Conservation (phyloP, 1,140 invertebrate species). For the Diabrotica undecimpunctata region DNA sequence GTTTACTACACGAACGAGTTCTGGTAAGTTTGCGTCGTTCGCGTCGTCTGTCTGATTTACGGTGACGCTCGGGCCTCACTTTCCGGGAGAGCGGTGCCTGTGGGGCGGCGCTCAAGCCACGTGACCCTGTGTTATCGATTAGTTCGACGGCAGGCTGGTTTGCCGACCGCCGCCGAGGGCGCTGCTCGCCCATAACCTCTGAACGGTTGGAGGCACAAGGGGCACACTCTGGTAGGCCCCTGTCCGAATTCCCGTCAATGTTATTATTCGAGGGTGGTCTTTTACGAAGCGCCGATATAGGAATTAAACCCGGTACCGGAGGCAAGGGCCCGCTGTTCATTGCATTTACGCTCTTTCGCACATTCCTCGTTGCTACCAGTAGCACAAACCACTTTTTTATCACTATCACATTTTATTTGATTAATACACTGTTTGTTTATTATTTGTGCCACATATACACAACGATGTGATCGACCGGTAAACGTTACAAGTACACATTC, state of each 20-base stretch:
- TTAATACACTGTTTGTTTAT: neutral
- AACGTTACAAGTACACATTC: conserved; percentile 16
- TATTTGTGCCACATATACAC: neutral
- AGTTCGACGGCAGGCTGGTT: conserved; percentile 39
- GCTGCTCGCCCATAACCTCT: conserved; percentile 45
- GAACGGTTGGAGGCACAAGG: conserved; percentile 26
- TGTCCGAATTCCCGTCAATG: conserved; percentile 20
- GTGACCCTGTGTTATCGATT: conserved; percentile 45
- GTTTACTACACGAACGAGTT: conserved; percentile 49
- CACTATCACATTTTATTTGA: conserved; percentile 17
- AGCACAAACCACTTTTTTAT: conserved; percentile 16
- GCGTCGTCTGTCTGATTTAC: conserved; percentile 47
- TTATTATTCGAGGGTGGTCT: conserved; percentile 31
- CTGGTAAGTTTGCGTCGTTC: conserved; percentile 35
- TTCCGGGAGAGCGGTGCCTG: conserved; percentile 41
- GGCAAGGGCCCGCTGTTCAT: conserved; percentile 44
- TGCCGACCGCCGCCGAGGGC: conserved; percentile 41
- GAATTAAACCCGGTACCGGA: conserved; percentile 46
- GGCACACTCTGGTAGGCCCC: conserved; percentile 22
- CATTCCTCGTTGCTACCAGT: conserved; percentile 18
- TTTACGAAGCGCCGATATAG: conserved; percentile 43
- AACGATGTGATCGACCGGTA: conserved; percentile 1
- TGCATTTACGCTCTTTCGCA: conserved; percentile 30
- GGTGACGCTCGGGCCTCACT: conserved; percentile 40
- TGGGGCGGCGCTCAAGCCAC: conserved; percentile 44